Evolutionary conservation across 2,113 vertebrate species (phyloP).

Genomic region (Sigmodon hispidus): DNA sequence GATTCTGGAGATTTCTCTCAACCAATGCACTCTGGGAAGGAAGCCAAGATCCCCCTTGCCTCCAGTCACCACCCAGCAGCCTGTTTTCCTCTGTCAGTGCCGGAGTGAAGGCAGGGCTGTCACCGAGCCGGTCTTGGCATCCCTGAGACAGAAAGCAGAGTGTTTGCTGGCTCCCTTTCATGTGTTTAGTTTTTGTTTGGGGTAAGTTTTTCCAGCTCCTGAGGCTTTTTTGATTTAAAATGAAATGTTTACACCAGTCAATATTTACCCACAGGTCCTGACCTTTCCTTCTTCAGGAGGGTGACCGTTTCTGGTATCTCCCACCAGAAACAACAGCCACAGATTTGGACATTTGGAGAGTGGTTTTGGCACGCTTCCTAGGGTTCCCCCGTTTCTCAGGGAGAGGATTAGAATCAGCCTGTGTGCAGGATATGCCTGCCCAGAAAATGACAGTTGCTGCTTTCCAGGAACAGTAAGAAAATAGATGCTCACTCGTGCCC

Average conservation of each 20-base stretch:
- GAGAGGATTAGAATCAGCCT: background rate
- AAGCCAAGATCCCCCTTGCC: background rate
- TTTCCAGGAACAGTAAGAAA: conserved; percentile 53
- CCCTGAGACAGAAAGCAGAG: conserved; percentile 68
- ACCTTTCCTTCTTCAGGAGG: conserved; percentile 55
- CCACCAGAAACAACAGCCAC: background rate
- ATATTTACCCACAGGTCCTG: conserved; percentile 75
- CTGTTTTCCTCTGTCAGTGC: background rate
- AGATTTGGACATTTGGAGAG: background rate
- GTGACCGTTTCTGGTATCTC: background rate
- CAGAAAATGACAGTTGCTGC: conserved; percentile 45
- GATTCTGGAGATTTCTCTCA: background rate
- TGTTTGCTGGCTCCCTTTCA: conserved; percentile 75
- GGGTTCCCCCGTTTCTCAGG: background rate
- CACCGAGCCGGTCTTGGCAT: conserved; percentile 49
- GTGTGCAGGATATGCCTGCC: background rate
- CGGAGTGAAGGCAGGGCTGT: conserved; percentile 54
- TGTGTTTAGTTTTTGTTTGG: conserved; percentile 13
- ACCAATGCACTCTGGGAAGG: background rate
- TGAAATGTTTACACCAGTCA: conserved; percentile 64
- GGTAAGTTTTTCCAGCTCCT: conserved; percentile 75
- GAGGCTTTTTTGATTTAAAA: conserved; percentile 78
- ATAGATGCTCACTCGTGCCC: background rate
- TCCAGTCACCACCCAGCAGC: background rate
- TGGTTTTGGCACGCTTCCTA: background rate